Conservation (phyloP, 2,797 vertebrate species). For the Octomys mimax region DNA sequence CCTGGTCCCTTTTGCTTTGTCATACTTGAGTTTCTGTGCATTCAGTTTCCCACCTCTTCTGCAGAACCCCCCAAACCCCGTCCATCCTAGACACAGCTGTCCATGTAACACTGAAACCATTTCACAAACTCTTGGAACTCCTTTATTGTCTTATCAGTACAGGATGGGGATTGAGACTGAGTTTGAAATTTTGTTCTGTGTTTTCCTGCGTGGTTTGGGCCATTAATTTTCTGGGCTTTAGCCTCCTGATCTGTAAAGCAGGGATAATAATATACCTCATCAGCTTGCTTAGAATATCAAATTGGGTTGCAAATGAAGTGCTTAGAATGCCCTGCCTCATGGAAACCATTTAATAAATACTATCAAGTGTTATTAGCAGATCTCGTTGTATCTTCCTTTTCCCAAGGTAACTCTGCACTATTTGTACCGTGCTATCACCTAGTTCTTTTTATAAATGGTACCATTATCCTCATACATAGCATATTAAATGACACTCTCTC, state of each 20-base stretch:
- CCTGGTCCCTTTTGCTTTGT: neutral
- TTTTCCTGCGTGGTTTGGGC: neutral
- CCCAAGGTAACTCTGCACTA: neutral
- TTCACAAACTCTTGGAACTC: neutral
- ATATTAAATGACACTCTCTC: neutral
- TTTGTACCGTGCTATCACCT: neutral
- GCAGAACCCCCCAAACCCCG: neutral
- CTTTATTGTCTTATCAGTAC: neutral
- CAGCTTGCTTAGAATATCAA: neutral
- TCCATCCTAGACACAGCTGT: neutral
- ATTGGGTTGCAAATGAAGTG: neutral
- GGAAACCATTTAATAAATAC: neutral
- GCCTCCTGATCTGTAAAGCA: neutral
- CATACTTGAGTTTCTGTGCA: neutral
- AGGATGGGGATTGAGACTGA: neutral
- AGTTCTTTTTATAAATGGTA: neutral
- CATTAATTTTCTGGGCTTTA: neutral
- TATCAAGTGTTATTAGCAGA: conserved; percentile 13
- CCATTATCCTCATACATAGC: neutral
- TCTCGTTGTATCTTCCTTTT: neutral
- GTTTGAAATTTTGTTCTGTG: neutral
- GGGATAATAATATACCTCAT: neutral
- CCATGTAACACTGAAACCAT: neutral
- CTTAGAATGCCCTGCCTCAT: neutral
- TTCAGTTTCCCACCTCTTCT: neutral